Evolutionary conservation across 1,140 invertebrate species (phyloP).

Genomic region (Heliconius eleuchia): DNA sequence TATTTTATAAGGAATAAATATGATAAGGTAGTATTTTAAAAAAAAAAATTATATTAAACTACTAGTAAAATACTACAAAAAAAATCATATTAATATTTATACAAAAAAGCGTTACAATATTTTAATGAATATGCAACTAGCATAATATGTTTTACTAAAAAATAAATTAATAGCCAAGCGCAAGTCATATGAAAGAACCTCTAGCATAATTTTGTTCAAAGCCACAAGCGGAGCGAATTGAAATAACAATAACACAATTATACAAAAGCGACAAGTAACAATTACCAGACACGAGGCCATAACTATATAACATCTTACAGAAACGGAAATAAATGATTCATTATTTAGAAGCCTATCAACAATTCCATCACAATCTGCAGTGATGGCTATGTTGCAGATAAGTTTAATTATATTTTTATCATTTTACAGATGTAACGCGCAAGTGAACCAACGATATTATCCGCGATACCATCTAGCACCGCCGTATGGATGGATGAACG

Average conservation of each 20-base stretch:
- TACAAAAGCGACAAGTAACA: background rate
- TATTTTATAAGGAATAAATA: too few species aligned
- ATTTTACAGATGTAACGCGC: conserved; percentile 22
- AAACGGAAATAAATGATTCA: conserved; percentile 21
- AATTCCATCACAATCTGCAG: background rate
- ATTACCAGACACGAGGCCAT: background rate
- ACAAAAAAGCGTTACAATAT: too few species aligned
- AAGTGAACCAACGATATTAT: conserved; percentile 46
- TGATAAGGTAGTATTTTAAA: too few species aligned
- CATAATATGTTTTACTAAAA: too few species aligned
- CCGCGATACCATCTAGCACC: conserved; percentile 64
- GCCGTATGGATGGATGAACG: conserved; percentile 72
- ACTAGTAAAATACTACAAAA: too few species aligned
- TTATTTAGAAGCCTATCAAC: conserved; percentile 1
- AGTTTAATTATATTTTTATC: conserved; percentile 22
- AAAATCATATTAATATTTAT: too few species aligned
- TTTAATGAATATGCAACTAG: too few species aligned
- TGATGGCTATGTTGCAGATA: background rate
- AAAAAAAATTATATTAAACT: too few species aligned
- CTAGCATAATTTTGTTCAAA: background rate
- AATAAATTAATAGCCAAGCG: background rate
- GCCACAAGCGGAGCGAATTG: background rate
- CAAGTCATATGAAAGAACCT: background rate
- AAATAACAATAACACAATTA: background rate
- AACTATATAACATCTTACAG: conserved; percentile 27